These are phyloP conservation scores for Odocoileus virginianus DNA, from an alignment of 2,113 vertebrate genomes.

Conservation along the genomic window DNA sequence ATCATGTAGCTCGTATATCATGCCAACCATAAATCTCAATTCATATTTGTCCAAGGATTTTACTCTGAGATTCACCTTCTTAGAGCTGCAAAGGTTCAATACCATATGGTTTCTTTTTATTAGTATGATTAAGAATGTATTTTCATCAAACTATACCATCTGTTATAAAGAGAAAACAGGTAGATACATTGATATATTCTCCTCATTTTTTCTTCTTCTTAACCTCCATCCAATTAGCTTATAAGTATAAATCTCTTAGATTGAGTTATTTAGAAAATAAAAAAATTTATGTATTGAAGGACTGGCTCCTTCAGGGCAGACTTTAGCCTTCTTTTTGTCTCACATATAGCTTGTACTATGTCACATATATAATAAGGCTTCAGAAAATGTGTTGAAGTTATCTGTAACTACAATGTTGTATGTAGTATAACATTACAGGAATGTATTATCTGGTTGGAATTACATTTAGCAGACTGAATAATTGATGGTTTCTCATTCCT, in stretches of 20 bases:
- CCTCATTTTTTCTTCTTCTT: neutral
- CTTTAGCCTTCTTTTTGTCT: neutral
- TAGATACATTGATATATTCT: neutral
- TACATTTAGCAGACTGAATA: neutral
- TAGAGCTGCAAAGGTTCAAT: constrained; percentile 31
- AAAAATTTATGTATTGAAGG: neutral
- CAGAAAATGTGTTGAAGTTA: constrained; percentile 4
- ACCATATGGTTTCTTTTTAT: constrained; percentile 51
- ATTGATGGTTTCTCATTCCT: neutral
- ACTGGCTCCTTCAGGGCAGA: neutral
- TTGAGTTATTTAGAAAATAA: constrained; percentile 12
- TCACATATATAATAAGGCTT: constrained; percentile 19
- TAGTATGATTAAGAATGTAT: constrained; percentile 38
- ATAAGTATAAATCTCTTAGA: constrained; percentile 8
- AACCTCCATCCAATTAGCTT: constrained; percentile 11
- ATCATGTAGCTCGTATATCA: neutral
- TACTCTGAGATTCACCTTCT: constrained; percentile 43
- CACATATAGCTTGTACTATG: neutral
- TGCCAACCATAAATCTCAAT: constrained; percentile 8
- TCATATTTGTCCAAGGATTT: constrained; percentile 43
- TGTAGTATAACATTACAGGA: constrained; percentile 5
- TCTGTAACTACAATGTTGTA: constrained; percentile 19
- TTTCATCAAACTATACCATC: constrained; percentile 38
- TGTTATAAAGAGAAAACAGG: constrained; percentile 12
- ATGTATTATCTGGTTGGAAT: neutral